Evolutionary conservation across 2,888 invertebrate genomes (phyloP).

Genomic region (Rotaria socialis): DNA sequence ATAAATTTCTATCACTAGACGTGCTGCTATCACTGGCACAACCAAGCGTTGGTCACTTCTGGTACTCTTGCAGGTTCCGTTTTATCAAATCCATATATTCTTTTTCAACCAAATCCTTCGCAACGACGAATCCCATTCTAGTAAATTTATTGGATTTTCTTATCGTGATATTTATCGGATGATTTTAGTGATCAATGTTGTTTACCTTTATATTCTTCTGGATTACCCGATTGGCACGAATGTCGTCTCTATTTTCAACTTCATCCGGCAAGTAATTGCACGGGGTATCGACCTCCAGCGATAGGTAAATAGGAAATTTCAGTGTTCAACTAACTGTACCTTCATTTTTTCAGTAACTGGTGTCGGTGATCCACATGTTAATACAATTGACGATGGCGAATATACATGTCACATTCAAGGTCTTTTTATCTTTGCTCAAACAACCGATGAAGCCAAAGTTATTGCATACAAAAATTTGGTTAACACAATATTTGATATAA

Average conservation of each 20-base stretch:
- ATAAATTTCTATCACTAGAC: not conserved
- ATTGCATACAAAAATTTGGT: not conserved
- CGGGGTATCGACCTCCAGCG: not conserved
- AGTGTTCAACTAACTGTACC: no score
- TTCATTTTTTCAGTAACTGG: not conserved
- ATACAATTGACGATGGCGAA: not conserved
- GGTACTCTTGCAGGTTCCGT: slow-evolving; percentile 15
- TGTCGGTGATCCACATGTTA: not conserved
- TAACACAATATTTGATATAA: not conserved
- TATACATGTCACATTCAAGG: slow-evolving; percentile 18
- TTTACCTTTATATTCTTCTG: not conserved
- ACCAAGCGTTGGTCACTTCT: not conserved
- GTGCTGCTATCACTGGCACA: not conserved
- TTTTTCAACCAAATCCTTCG: not conserved
- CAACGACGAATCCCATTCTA: not conserved
- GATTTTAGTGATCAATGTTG: slow-evolving; percentile 11
- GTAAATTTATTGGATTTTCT: not conserved
- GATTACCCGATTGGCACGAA: not conserved
- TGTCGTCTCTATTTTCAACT: not conserved
- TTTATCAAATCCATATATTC: not conserved
- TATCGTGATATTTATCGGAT: not conserved
- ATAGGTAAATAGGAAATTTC: not conserved
- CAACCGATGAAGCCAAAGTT: not conserved
- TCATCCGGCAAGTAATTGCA: not conserved
- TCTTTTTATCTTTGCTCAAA: not conserved